Base-by-base conservation (phyloP, 2,797 vertebrate genomes). In the Rhinoraja longicauda region DNA sequence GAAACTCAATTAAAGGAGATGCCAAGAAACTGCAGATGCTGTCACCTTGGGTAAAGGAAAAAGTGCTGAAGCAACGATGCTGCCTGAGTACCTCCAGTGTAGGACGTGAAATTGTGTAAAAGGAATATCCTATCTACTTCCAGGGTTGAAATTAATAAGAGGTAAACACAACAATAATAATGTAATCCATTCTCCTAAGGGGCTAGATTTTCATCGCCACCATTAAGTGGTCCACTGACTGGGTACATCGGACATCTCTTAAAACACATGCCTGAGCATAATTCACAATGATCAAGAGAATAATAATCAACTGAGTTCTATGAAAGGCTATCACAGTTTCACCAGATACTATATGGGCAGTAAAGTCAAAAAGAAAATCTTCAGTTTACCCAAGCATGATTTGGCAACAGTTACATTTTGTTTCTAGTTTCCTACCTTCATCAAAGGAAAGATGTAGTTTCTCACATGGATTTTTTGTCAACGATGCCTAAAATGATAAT, bases 341-440 rank as follows among this genome's bases (percentile, higher is more conserved):
- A 15, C 59, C 59, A 17, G 59, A 64, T 36, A 62, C 17, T 17
- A 64, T 32, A 26, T 32, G 19, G 59, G 29, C 82, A 88, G 57
- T 64, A n/a, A 64, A 88, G 59, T n/a, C 17, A 62, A 84, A 84
- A 84, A 57, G n/a, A 24, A 57, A 62, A 19, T 19, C 26, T 29
- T 7, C 32, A 77, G n/a, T 88, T 64, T 53, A 21, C n/a, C 5
- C 32, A 64, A 64, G 59, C 12, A 13, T 32, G 57, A 88, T 32
- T 29, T 26, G 29, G 26, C 82, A 62, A 86, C 82, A 75, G 67
- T 53, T 29, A 72, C 24, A 36, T 53, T 75, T n/a, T 53, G 19
- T 29, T 24, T 75, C 26, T 45, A 32, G 70, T 57, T 91, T 75
- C 90, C 70, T 92, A 92, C 90, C 90, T 92, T 92, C 90, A 75